These are phyloP conservation scores for Hydrochoerus hydrochaeris DNA, from an alignment of 2,113 vertebrate species.

Conservation along the genomic window DNA sequence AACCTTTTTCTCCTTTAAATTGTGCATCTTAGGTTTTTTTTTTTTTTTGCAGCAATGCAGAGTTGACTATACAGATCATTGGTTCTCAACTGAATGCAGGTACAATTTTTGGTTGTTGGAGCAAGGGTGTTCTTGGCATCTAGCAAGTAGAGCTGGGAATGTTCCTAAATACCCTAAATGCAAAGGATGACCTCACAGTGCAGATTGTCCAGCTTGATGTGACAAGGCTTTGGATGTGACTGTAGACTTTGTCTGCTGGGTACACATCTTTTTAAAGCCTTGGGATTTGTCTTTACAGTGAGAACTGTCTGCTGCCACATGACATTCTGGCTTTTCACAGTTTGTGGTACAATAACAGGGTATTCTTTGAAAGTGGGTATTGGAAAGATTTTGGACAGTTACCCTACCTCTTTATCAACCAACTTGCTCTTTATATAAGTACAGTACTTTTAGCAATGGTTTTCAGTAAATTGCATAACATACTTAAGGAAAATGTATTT, in stretches of 20 bases:
- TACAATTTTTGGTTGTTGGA: background rate
- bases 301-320: background rate
- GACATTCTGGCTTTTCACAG: background rate
- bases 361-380: slow-evolving; percentile 7
- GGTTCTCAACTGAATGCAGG: background rate
- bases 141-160: background rate
- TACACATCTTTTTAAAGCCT: background rate
- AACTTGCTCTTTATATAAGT: background rate
- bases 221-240: background rate
- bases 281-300: background rate
- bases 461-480: slow-evolving; percentile 15
- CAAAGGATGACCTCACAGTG: background rate
- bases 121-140: background rate
- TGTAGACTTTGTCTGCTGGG: background rate
- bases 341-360: background rate
- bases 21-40: background rate
- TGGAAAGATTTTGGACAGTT: slow-evolving; percentile 40
- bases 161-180: background rate
- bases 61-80: background rate
- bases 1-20: background rate
- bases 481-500: slow-evolving; percentile 35
- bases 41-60: background rate
- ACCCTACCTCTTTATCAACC: background rate
- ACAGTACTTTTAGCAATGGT: slow-evolving; percentile 35
- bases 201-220: background rate